Conservation (phyloP, 2,888 invertebrate genomes). For the Matsumyia berberina region DNA sequence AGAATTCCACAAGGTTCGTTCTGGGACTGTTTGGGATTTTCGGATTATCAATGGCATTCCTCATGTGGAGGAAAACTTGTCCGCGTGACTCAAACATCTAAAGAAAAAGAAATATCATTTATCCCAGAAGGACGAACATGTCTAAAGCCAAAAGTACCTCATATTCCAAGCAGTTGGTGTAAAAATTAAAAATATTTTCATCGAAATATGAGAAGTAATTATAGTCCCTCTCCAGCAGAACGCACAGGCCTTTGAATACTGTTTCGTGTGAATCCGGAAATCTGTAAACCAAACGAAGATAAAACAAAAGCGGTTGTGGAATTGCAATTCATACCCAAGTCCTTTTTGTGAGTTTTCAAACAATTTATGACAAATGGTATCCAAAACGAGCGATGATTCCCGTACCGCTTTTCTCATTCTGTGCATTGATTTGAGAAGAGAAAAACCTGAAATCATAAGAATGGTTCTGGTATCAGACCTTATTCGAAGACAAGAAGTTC, state of each 20-base stretch:
- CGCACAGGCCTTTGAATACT: slow-evolving; percentile 33
- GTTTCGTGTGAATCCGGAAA: slow-evolving; percentile 35
- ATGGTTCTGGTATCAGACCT: neutral
- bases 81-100: slow-evolving; percentile 5
- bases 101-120: neutral
- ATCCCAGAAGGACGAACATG: too few relatives aligned
- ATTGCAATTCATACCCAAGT: slow-evolving; percentile 39
- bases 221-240: slow-evolving; percentile 48
- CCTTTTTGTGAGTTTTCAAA: slow-evolving; percentile 57
- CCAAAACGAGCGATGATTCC: slow-evolving; percentile 6
- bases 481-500: neutral
- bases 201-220: slow-evolving; percentile 29
- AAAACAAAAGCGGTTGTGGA: neutral
- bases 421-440: slow-evolving; percentile 36
- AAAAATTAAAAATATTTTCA: slow-evolving; percentile 48
- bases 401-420: slow-evolving; percentile 18
- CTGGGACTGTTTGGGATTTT: neutral
- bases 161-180: slow-evolving; percentile 44
- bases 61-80: slow-evolving; percentile 28
- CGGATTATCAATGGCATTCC: slow-evolving; percentile 32
- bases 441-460: slow-evolving; percentile 14
- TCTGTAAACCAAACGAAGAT: slow-evolving; percentile 19
- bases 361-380: slow-evolving; percentile 42
- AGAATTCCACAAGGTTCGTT: slow-evolving; percentile 11
- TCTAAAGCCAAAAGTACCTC: slow-evolving; percentile 24